Evolutionary conservation across 2,113 vertebrate species (phyloP).

Genomic region (Manacus vitellinus): DNA sequence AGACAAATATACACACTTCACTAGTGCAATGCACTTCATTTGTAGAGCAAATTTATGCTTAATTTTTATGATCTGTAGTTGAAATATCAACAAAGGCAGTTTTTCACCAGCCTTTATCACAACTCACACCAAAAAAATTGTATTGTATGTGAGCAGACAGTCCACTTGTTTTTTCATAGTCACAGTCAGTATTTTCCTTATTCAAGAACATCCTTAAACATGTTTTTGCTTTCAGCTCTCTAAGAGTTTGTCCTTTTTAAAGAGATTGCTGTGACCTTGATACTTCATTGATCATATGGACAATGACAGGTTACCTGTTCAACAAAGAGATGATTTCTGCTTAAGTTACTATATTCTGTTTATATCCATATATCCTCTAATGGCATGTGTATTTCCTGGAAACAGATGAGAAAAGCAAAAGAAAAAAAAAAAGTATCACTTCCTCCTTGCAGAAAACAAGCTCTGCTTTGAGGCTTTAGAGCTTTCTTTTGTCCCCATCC

Average conservation of each 20-base stretch:
- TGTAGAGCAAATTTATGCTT: neutral
- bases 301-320: neutral
- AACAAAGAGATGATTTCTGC: neutral
- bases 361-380: neutral
- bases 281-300: neutral
- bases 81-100: neutral
- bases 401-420: neutral
- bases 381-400: constrained; percentile 16
- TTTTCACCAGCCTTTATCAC: neutral
- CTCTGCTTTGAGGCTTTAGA: neutral
- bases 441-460: neutral
- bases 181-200: neutral
- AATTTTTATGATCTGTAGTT: neutral
- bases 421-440: neutral
- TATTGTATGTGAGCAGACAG: neutral
- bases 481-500: neutral
- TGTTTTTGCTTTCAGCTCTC: neutral
- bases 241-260: neutral
- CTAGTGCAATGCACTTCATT: neutral
- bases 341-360: neutral
- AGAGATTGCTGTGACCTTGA: neutral
- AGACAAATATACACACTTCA: neutral
- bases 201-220: neutral
- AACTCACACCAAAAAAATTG: neutral
- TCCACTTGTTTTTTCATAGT: neutral